These are phyloP conservation scores for Ochotona princeps DNA, from an alignment of 2,113 vertebrate genomes.

Conservation along the genomic window DNA sequence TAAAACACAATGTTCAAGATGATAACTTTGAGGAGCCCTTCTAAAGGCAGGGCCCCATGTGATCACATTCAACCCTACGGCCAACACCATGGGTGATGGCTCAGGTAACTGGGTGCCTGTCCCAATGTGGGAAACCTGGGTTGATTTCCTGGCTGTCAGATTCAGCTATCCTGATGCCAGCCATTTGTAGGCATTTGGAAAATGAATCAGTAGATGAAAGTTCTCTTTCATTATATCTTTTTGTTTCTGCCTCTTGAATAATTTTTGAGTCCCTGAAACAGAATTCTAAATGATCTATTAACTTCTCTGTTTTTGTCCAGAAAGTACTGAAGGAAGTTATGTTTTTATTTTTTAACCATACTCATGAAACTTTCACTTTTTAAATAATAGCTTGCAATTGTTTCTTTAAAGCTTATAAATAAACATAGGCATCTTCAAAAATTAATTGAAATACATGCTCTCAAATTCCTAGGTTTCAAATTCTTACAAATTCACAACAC, in stretches of 20 bases:
- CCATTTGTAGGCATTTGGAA: too few species aligned
- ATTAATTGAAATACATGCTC: too few species aligned
- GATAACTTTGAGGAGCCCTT: background rate
- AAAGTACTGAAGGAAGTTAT: background rate
- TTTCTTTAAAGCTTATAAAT: conserved; percentile 10
- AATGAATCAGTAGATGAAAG: too few species aligned
- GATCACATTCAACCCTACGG: background rate
- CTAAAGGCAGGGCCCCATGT: background rate
- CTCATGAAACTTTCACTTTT: background rate
- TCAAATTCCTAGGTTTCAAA: too few species aligned
- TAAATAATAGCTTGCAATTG: background rate
- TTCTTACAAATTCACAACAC: background rate
- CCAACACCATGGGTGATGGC: too few species aligned
- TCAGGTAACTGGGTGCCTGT: too few species aligned
- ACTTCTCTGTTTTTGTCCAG: background rate
- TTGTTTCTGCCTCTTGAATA: too few species aligned
- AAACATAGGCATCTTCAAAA: too few species aligned
- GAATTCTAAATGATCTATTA: background rate
- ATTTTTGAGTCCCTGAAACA: background rate
- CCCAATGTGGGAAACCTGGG: too few species aligned
- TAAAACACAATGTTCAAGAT: background rate
- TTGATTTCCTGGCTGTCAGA: too few species aligned
- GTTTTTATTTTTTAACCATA: conserved; percentile 7
- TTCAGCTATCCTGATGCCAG: too few species aligned
- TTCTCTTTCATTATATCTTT: too few species aligned